Conservation (phyloP, 2,113 vertebrate species). For the Nerophis ophidion region DNA sequence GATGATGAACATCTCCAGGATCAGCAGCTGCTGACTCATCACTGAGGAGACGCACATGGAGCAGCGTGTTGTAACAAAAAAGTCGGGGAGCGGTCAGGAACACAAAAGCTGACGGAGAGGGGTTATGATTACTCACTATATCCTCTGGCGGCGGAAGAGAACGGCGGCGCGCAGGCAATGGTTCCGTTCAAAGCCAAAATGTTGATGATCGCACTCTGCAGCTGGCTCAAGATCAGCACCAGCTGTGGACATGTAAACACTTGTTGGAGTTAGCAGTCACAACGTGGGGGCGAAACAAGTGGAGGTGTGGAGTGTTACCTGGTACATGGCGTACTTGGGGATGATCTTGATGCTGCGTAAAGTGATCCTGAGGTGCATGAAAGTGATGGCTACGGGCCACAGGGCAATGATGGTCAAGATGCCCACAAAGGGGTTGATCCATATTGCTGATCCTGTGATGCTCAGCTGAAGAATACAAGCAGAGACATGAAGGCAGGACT, state of each 20-base stretch:
- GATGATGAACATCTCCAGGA: slow-evolving; percentile 85
- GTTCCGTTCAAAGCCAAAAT: slow-evolving; percentile 64
- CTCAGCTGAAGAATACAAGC: slow-evolving; percentile 51
- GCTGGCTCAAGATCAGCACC: slow-evolving; percentile 77
- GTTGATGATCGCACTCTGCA: slow-evolving; percentile 80
- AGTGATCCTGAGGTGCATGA: slow-evolving; percentile 73
- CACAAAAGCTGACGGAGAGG: neutral
- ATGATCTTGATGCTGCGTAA: slow-evolving; percentile 75
- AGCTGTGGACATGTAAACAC: slow-evolving; percentile 59
- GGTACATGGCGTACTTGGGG: slow-evolving; percentile 83
- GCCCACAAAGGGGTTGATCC: slow-evolving; percentile 76
- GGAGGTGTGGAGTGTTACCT: slow-evolving; percentile 65
- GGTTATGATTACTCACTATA: slow-evolving; percentile 67
- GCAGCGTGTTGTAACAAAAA: neutral
- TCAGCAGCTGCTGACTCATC: slow-evolving; percentile 78
- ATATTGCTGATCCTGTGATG: slow-evolving; percentile 69
- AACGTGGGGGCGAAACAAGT: neutral
- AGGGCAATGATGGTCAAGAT: slow-evolving; percentile 78
- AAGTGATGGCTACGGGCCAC: slow-evolving; percentile 82
- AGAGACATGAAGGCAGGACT: neutral
- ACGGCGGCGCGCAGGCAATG: slow-evolving; percentile 78
- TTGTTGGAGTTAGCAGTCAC: neutral
- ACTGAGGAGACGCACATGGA: slow-evolving; percentile 51
- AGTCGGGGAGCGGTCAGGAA: too few species aligned
- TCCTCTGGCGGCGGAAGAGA: slow-evolving; percentile 73